Evolutionary conservation across 2,797 vertebrate species (phyloP), one percentile per base, ranked within the genome.

Genomic region (Denticeps clupeoides): DNA sequence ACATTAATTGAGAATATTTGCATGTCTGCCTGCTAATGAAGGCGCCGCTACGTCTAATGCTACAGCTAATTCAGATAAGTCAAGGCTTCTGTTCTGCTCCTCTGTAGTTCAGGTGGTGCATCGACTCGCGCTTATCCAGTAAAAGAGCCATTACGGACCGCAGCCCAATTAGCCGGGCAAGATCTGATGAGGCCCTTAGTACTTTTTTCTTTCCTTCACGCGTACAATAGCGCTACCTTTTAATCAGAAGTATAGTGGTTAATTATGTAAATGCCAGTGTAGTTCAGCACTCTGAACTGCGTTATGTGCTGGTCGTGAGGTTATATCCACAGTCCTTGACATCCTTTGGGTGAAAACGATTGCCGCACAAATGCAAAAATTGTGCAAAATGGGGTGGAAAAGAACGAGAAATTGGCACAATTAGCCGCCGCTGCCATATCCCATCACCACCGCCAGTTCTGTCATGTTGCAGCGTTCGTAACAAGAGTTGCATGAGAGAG

Each of bases 231-330:
- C 78, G 77, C 73, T 67, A 71, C 78, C 78, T 88, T 89, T 86
- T 91, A 82, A 90, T 88, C 87, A 88, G 82, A 86, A 88, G 86
- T 77, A 82, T 74, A 84, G 83, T 87, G 86, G 80, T 87, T 87
- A 90, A 90, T 87, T 87, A 80, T 79, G 74, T 66, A 56, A 72
- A 76, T 82, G 81, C 51, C 47, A 63, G 49, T 53, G 67, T 42
- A 63, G 58, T 53, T 67, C 46, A 49, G 44, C 49, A 49, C 55
- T 21, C 29, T 61, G 49, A 43, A 45, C 42, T 56, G 16, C 16
- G 11, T 53, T 49, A 19, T 38, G 9, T 18, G 10, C 35, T 38
- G 38, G 38, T 38, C 21, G 35, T 21, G 38, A 35, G 7, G 18
- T 10, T 5, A 38, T 18, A 19, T 38, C 35, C 35, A 8, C 4